These are phyloP conservation scores for Solea senegalensis DNA, from an alignment of 2,113 vertebrate species.

Conservation along the genomic window DNA sequence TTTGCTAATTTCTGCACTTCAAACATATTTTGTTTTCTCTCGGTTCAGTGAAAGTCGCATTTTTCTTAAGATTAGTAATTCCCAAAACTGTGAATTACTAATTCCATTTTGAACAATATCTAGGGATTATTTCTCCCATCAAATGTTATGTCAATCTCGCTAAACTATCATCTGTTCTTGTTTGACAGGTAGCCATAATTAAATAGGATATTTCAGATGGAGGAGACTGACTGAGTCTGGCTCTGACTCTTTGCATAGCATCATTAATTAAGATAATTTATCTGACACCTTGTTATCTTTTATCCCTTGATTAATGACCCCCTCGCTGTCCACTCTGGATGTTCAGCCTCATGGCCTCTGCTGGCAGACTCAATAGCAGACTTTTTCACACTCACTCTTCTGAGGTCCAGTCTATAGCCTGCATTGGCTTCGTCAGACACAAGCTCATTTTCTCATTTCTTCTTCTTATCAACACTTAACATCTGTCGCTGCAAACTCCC, in stretches of 20 bases:
- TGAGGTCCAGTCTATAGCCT: background rate
- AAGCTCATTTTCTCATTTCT: constrained; percentile 19
- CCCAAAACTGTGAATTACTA: too few species aligned
- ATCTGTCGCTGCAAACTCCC: constrained; percentile 16
- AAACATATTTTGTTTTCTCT: too few species aligned
- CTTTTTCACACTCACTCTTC: constrained; percentile 2
- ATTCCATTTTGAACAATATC: too few species aligned
- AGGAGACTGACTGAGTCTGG: constrained; percentile 4
- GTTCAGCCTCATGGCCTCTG: constrained; percentile 1
- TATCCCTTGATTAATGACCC: constrained; percentile 23
- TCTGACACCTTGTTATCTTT: constrained; percentile 25
- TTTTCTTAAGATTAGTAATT: too few species aligned
- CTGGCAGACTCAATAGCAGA: constrained; percentile 20
- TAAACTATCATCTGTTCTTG: background rate
- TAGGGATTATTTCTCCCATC: too few species aligned
- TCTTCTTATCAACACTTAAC: background rate
- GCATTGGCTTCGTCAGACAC: constrained; percentile 19
- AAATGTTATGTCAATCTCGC: background rate
- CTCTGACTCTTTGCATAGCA: constrained; percentile 18
- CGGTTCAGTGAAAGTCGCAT: too few species aligned
- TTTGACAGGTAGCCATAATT: constrained; percentile 9
- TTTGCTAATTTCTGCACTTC: too few species aligned
- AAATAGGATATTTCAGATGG: background rate
- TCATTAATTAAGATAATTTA: constrained; percentile 42
- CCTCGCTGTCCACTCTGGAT: constrained; percentile 14